Percentiles rank a stretch among this genome's conserved stretches.
Conservation (phyloP, 2,797 vertebrate species). For the Tauraco hartlaubi region DNA sequence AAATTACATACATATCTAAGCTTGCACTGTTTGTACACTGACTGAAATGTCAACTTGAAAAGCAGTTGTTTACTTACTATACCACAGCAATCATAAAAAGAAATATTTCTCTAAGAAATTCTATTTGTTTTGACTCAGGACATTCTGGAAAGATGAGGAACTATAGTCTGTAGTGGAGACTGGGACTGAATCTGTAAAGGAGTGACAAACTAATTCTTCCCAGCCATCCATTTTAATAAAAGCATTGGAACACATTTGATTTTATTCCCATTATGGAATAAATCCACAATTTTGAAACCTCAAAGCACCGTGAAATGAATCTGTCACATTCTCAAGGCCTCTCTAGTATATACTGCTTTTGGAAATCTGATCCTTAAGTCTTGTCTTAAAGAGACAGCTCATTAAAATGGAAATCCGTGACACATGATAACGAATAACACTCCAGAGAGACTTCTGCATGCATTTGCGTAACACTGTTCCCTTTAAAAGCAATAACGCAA, state of each 20-base stretch:
- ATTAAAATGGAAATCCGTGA: not conserved
- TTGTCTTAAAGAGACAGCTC: not conserved
- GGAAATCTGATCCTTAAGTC: not conserved
- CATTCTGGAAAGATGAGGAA: not conserved
- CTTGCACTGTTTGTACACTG: not conserved
- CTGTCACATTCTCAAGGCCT: slow-evolving; percentile 8
- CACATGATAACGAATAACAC: not conserved
- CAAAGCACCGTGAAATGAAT: not conserved
- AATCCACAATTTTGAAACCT: slow-evolving; percentile 13
- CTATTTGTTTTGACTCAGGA: not conserved
- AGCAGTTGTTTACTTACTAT: not conserved
- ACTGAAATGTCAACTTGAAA: not conserved
- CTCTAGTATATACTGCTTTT: not conserved
- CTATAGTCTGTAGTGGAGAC: not conserved
- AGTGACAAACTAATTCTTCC: not conserved
- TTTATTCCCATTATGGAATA: not conserved
- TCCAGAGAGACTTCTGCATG: not conserved
- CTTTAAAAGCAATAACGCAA: not conserved
- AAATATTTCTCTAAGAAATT: not conserved
- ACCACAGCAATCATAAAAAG: not conserved
- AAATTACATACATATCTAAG: not conserved
- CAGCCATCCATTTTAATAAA: not conserved
- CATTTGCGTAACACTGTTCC: not conserved
- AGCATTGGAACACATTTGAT: not conserved
- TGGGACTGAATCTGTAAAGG: not conserved